Conservation (phyloP, 37 sponge, comb jelly and placozoan species). For the Aplysina aerophoba region DNA sequence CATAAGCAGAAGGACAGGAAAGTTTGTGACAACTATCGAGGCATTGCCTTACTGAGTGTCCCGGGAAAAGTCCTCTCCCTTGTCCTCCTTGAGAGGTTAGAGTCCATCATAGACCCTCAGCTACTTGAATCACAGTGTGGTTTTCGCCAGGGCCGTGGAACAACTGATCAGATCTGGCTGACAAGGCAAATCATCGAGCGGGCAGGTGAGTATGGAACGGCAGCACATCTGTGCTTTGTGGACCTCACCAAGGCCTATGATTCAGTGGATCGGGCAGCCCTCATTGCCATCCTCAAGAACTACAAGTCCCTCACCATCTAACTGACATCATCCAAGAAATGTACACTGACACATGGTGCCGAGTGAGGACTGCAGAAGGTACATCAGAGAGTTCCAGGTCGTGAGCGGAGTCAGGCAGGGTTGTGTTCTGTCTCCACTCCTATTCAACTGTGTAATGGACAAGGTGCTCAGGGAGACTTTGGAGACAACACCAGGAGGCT, state of each 20-base stretch:
- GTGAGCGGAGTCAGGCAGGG: not conserved
- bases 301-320: not conserved
- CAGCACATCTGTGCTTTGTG: slow-evolving; percentile 1
- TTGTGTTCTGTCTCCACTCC: not conserved
- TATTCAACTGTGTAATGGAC: slow-evolving; percentile 1
- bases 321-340: not conserved
- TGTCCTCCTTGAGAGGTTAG: too few species aligned
- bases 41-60: too few species aligned
- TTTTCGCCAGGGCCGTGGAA: not conserved
- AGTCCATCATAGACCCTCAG: too few species aligned
- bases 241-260: not conserved
- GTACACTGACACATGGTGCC: not conserved
- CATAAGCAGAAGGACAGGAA: too few species aligned
- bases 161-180: not conserved
- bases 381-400: not conserved
- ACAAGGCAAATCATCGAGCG: not conserved
- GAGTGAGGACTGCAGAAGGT: not conserved
- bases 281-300: not conserved
- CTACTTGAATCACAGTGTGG: not conserved
- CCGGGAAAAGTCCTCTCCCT: too few species aligned
- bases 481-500: not conserved
- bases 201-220: not conserved
- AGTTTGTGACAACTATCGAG: too few species aligned
- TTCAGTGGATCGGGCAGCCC: not conserved
- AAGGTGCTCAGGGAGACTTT: not conserved